Percentiles rank a stretch among this genome's conserved stretches.
Evolutionary conservation across 2,888 invertebrate genomes (phyloP).

Genomic region (Erebia palarica): DNA sequence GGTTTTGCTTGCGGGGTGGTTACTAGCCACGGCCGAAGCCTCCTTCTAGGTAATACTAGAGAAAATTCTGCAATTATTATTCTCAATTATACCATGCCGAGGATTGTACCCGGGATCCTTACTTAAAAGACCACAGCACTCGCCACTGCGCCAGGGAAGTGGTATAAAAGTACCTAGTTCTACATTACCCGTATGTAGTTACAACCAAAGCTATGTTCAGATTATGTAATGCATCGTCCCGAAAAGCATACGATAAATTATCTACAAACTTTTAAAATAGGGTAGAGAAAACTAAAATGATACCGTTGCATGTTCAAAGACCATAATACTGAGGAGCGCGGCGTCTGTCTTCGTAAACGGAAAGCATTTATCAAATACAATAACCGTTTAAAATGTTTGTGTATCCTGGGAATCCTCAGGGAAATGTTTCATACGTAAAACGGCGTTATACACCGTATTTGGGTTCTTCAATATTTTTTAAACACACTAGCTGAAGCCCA

Average conservation of each 20-base stretch:
- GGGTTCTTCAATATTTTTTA: background rate
- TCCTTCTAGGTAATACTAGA: no score
- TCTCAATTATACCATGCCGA: no score
- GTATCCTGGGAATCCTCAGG: slow-evolving; percentile 5
- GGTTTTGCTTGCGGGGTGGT: no score
- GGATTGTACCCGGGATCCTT: no score
- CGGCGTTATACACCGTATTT: background rate
- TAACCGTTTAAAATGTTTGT: slow-evolving; percentile 58
- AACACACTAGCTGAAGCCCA: background rate
- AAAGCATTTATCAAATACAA: slow-evolving; percentile 68
- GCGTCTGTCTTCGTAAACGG: slow-evolving; percentile 64
- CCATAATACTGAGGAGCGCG: slow-evolving; percentile 60
- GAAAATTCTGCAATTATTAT: no score
- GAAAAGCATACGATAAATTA: slow-evolving; percentile 29
- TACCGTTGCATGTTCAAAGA: slow-evolving; percentile 62
- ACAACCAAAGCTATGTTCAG: background rate
- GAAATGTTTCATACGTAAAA: slow-evolving; percentile 14
- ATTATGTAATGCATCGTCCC: background rate
- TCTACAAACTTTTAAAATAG: slow-evolving; percentile 29
- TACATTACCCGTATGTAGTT: background rate
- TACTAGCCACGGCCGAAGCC: no score
- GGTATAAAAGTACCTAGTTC: no score
- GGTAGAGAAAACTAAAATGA: slow-evolving; percentile 52
- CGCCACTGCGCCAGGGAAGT: no score
- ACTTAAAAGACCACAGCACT: no score